Percentiles rank a stretch among this genome's conserved stretches.
Conservation (phyloP, 2,113 vertebrate genomes). For the Salminus brasiliensis region DNA sequence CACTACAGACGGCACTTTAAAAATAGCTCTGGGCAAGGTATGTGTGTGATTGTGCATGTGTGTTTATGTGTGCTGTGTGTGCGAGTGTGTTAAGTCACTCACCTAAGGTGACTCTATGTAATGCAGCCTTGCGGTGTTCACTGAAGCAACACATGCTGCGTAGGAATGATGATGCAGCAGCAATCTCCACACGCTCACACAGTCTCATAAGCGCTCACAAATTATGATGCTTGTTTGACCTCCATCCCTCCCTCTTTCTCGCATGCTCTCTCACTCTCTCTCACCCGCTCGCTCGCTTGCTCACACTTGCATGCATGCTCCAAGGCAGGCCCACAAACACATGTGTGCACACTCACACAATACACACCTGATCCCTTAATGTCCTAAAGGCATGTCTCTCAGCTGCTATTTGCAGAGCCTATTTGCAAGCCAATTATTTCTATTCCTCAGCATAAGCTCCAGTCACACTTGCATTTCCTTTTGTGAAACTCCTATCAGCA, state of each 20-base stretch:
- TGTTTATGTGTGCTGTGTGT: background rate
- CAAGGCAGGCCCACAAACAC: background rate
- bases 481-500: background rate
- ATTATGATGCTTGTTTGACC: background rate
- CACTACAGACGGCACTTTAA: conserved; percentile 49
- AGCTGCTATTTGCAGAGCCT: conserved; percentile 23
- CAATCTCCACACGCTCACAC: too few species aligned
- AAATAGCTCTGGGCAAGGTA: conserved; percentile 3
- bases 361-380: background rate
- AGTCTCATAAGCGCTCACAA: background rate
- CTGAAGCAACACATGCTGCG: background rate
- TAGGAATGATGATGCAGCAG: background rate
- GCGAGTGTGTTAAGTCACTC: background rate
- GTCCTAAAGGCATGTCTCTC: conserved; percentile 32
- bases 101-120: background rate
- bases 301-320: background rate
- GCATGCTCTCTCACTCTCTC: background rate
- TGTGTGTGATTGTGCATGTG: background rate
- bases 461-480: background rate
- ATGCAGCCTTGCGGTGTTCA: background rate
- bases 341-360: background rate
- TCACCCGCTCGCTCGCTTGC: too few species aligned
- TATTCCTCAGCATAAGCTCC: background rate
- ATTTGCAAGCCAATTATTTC: conserved; percentile 15
- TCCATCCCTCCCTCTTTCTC: background rate